A percentile compares a stretch with the other conserved stretches of the same genome.
Evolutionary conservation across 2,888 invertebrate genomes (phyloP).

Genomic region (Tribolium freemani): DNA sequence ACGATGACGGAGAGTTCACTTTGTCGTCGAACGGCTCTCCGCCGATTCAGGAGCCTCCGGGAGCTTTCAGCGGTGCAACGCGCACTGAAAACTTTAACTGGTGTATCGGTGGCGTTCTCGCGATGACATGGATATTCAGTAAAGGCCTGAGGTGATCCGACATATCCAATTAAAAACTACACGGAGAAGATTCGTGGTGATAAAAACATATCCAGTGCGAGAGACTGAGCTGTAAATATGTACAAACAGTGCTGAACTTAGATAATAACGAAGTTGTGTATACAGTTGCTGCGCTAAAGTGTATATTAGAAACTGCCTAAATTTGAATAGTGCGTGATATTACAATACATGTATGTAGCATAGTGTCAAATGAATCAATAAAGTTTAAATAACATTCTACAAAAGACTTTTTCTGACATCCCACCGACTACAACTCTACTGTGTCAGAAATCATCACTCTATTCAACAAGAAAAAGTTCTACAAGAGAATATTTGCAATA

Average conservation of each 20-base stretch:
- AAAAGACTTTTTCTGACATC: neutral
- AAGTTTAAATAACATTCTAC: constrained; percentile 49
- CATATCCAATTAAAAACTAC: constrained; percentile 47
- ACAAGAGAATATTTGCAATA: neutral
- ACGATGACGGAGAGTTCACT: constrained; percentile 66
- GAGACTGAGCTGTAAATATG: constrained; percentile 61
- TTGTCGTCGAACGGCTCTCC: constrained; percentile 66
- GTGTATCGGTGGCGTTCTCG: constrained; percentile 45
- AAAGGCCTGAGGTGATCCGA: constrained; percentile 58
- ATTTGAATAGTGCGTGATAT: constrained; percentile 51
- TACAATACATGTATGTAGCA: constrained; percentile 54
- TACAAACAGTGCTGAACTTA: constrained; percentile 44
- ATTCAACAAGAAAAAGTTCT: neutral
- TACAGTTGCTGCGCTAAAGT: constrained; percentile 41
- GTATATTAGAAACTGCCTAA: constrained; percentile 48
- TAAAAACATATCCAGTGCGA: constrained; percentile 59
- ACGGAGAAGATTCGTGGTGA: constrained; percentile 39
- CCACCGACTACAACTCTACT: neutral
- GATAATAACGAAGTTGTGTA: constrained; percentile 42
- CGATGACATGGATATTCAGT: constrained; percentile 45
- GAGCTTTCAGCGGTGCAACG: constrained; percentile 60
- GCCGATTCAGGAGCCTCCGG: constrained; percentile 65
- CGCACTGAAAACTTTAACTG: constrained; percentile 45
- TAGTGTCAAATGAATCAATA: constrained; percentile 56
- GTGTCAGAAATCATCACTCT: constrained; percentile 10